phyloP scores from a whole-genome alignment of 2,113 vertebrate genomes.

The Myiozetetes cayanensis region DNA sequence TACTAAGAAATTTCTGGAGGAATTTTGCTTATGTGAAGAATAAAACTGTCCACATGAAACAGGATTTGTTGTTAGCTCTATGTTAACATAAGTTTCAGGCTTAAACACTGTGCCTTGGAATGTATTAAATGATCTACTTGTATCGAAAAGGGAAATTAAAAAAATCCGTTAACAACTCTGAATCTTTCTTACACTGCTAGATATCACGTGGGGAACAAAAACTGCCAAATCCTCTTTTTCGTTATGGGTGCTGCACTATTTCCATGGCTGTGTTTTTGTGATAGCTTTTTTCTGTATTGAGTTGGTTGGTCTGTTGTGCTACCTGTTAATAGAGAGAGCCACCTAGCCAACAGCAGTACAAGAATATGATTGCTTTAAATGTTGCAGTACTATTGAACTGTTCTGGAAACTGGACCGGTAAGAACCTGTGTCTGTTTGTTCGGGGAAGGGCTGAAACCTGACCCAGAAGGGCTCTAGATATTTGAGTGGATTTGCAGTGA shows the following conservation, averaged over 20 bases:
- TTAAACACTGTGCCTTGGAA: background rate
- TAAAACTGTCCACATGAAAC: background rate
- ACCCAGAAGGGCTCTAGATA: background rate
- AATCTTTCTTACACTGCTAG: background rate
- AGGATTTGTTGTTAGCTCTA: background rate
- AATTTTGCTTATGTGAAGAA: background rate
- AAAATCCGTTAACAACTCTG: background rate
- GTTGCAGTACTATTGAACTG: background rate
- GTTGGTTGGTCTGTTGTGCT: background rate
- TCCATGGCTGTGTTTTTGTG: background rate
- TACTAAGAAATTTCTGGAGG: background rate
- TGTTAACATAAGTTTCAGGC: background rate
- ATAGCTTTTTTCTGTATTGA: background rate
- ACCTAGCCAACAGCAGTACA: background rate
- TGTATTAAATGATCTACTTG: background rate
- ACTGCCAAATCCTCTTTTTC: background rate
- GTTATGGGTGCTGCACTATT: background rate
- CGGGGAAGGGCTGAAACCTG: background rate
- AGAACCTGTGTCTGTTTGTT: background rate
- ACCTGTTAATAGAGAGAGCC: background rate
- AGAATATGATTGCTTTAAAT: background rate
- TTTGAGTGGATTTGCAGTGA: background rate
- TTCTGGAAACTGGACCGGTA: background rate
- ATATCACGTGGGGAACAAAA: background rate
- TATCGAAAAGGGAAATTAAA: background rate